Conservation (phyloP, 37 sponge, comb jelly and placozoan species). For the Agelas oroides region DNA sequence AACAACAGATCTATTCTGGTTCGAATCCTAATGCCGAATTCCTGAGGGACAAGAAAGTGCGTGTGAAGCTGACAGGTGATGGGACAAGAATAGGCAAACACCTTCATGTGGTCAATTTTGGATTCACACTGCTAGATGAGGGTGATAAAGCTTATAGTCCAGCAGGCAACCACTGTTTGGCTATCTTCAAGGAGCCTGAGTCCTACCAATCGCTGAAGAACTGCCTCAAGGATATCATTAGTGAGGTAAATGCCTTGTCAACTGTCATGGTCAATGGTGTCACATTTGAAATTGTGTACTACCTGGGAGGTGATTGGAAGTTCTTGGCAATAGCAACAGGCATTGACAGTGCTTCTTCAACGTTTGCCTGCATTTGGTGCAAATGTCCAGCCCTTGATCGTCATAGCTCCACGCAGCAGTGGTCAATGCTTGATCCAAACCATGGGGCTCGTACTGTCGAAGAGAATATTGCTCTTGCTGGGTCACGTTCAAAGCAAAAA, state of each 20-base stretch:
- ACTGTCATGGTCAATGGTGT: not conserved
- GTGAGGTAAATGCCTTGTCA: not conserved
- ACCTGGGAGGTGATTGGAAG: conserved; percentile 17
- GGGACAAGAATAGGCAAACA: conserved; percentile 52
- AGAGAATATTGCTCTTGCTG: not conserved
- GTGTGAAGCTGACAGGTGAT: conserved; percentile 51
- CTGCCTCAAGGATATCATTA: not conserved
- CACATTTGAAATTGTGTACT: not conserved
- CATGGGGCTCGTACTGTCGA: conserved; percentile 1
- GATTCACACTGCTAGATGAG: conserved; percentile 46
- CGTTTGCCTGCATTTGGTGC: conserved; percentile 38
- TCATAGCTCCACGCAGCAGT: not conserved
- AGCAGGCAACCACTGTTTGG: conserved; percentile 47
- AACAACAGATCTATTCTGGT: too few relatives aligned
- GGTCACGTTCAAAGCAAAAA: not conserved
- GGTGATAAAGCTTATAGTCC: conserved; percentile 10
- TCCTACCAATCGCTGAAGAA: conserved; percentile 7
- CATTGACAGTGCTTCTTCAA: conserved; percentile 10
- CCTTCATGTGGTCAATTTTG: conserved; percentile 38
- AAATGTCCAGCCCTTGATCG: conserved; percentile 7
- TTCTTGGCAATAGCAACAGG: conserved; percentile 7
- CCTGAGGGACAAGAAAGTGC: not conserved
- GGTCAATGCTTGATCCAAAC: not conserved
- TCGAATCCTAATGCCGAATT: too few relatives aligned
- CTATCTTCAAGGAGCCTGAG: conserved; percentile 54